Conservation (phyloP, 1,140 invertebrate genomes). For the Ectropis grisescens region DNA sequence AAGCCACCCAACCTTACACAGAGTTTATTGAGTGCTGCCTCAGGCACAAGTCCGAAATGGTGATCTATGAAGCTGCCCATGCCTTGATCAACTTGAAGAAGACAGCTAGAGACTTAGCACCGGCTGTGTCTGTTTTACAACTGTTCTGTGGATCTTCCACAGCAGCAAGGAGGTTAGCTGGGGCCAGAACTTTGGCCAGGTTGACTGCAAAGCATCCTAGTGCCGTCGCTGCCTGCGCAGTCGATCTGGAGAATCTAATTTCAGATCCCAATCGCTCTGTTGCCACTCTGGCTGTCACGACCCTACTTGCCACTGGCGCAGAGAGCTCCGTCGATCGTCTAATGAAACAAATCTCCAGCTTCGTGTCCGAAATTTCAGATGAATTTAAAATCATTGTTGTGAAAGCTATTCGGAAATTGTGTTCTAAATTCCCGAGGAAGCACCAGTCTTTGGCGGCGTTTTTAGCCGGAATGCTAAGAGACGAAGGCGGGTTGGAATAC, state of each 20-base stretch:
- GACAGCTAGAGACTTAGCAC: slow-evolving; percentile 87
- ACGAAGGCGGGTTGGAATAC: slow-evolving; percentile 98
- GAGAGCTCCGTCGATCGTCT: slow-evolving; percentile 97
- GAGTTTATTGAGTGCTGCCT: slow-evolving; percentile 96
- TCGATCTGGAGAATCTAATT: slow-evolving; percentile 98
- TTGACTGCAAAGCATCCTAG: slow-evolving; percentile 90
- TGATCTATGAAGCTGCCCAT: slow-evolving; percentile 97
- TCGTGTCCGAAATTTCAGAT: slow-evolving; percentile 98
- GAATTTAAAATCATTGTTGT: slow-evolving; percentile 99
- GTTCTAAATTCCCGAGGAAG: slow-evolving; percentile 97
- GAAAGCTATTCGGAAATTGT: slow-evolving; percentile 89
- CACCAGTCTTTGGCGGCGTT: slow-evolving; percentile 97
- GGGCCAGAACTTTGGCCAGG: slow-evolving; percentile 96
- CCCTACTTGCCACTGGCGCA: slow-evolving; percentile 96
- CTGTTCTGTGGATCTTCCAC: slow-evolving; percentile 97
- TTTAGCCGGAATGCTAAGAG: slow-evolving; percentile 95
- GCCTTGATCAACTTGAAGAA: slow-evolving; percentile 93
- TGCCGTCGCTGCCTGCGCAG: slow-evolving; percentile 96
- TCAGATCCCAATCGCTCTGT: slow-evolving; percentile 98
- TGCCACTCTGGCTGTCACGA: slow-evolving; percentile 98
- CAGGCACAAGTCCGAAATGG: slow-evolving; percentile 98
- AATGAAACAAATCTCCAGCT: slow-evolving; percentile 99
- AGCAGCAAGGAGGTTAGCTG: slow-evolving; percentile 94
- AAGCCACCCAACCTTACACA: slow-evolving; percentile 75
- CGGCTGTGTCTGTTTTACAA: slow-evolving; percentile 96